Evolutionary conservation across 2,888 invertebrate species (phyloP), one percentile per base, ranked within the genome.

Genomic region (Pandemis cinnamomeana): DNA sequence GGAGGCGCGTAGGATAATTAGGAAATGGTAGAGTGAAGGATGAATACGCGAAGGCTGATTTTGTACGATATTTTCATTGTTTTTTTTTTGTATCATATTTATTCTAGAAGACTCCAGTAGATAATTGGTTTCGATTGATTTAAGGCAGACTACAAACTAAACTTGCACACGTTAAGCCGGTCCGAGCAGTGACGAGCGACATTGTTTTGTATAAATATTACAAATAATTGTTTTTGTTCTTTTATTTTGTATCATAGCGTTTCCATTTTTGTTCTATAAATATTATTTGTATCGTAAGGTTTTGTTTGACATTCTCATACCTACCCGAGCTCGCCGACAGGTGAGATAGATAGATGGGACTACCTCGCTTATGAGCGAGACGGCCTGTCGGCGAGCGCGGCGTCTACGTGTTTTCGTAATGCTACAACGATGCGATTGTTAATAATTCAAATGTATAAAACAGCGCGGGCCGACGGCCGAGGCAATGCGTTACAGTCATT

Each of bases 21-120:
- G 87, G 81, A 79, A 86, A 84, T 80, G 83, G 83, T 87, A 75
- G 80, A 88, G 87, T 81, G 84, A 87, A 87, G 82, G 84, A 81
- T 83, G 84, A 72, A 83, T 86, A 87, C 82, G 82, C 84, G 87
- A 92, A 92, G 91, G 90, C 91, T 92, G 91, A 91, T 89, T 89
- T 89, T 87, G 86, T 83, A 83, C 84, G 81, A 83, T 83, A 84
- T 72, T 71, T 72, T 86, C 86, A 83, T 86, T 86, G 84, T 84
- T 72, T 77, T 80, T 77, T 80, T 78, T 36, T 69, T 66, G 70
- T 63, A 69, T 75, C 64, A 71, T 67, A 76, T 78, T 70, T 77
- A 76, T 53, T 74, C 36, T 72, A 73, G 73, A 73, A 67, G 55
- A 71, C 64, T 58, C 58, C 51, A 53, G 70, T 75, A 67, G 75